phyloP scores from a whole-genome alignment of 1,140 invertebrate genomes.

The Drosophila nigromelanica region DNA sequence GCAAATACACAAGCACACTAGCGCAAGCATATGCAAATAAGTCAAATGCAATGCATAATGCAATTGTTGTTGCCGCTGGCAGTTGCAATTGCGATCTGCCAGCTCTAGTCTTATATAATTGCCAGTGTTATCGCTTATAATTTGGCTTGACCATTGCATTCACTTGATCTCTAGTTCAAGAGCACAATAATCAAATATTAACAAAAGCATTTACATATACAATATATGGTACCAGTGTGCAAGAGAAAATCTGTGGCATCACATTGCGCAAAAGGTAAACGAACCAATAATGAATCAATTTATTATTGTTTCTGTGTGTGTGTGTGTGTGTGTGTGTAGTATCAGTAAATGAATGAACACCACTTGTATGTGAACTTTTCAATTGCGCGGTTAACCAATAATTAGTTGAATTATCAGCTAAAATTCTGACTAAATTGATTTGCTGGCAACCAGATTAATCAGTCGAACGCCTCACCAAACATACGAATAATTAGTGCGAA shows the following conservation, averaged over 20 bases:
- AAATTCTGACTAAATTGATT: not conserved
- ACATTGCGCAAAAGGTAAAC: slow-evolving; percentile 62
- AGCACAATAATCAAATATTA: slow-evolving; percentile 20
- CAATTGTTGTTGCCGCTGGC: slow-evolving; percentile 1
- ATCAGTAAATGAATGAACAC: slow-evolving; percentile 7
- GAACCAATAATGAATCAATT: slow-evolving; percentile 57
- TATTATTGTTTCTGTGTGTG: slow-evolving; percentile 16
- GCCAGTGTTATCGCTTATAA: slow-evolving; percentile 41
- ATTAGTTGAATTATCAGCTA: not conserved
- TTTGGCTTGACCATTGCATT: slow-evolving; percentile 50
- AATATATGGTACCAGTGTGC: too few relatives aligned
- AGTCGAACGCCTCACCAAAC: not conserved
- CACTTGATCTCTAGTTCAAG: slow-evolving; percentile 74
- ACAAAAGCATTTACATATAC: not conserved
- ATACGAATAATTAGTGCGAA: not conserved
- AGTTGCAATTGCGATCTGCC: slow-evolving; percentile 31
- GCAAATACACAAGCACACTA: slow-evolving; percentile 28
- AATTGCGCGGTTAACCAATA: not conserved
- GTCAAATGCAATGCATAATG: slow-evolving; percentile 9
- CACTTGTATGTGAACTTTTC: slow-evolving; percentile 7
- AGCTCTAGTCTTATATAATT: slow-evolving; percentile 54
- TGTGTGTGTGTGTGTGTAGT: not conserved
- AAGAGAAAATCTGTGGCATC: slow-evolving; percentile 25
- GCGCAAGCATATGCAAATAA: not conserved
- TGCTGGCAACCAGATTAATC: not conserved